phyloP scores from a whole-genome alignment of 1,140 invertebrate species.

The Drosophila virilis region DNA sequence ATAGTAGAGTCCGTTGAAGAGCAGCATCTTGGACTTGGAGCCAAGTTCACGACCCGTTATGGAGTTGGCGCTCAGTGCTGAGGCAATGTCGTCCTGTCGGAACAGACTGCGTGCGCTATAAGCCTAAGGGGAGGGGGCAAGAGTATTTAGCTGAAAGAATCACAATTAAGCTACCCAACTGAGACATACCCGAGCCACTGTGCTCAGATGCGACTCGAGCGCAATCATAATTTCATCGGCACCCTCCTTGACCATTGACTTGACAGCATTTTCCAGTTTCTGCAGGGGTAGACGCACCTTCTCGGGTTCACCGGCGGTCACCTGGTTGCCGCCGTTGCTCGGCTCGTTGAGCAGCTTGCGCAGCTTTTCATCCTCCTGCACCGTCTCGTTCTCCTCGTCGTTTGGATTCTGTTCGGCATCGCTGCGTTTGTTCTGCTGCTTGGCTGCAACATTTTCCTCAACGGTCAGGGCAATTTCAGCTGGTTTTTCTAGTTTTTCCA shows the following conservation, averaged over 20 bases:
- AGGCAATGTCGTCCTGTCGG: slow-evolving; percentile 77
- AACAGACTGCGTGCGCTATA: slow-evolving; percentile 71
- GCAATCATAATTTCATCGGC: slow-evolving; percentile 87
- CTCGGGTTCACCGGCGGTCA: slow-evolving; percentile 77
- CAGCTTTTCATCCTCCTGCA: slow-evolving; percentile 77
- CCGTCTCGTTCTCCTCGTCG: slow-evolving; percentile 84
- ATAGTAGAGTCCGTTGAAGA: slow-evolving; percentile 88
- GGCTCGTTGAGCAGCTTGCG: slow-evolving; percentile 48
- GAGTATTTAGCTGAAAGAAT: neutral
- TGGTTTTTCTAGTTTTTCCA: slow-evolving; percentile 81
- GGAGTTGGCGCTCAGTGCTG: slow-evolving; percentile 80
- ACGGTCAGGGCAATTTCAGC: slow-evolving; percentile 35
- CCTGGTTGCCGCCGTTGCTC: neutral
- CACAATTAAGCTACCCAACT: neutral
- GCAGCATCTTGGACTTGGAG: slow-evolving; percentile 85
- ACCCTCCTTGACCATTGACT: slow-evolving; percentile 84
- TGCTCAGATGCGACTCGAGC: slow-evolving; percentile 85
- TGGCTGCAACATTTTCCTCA: slow-evolving; percentile 63
- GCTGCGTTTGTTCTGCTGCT: slow-evolving; percentile 73
- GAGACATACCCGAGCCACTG: slow-evolving; percentile 66
- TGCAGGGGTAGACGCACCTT: slow-evolving; percentile 84
- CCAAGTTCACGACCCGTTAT: slow-evolving; percentile 67
- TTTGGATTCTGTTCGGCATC: slow-evolving; percentile 57
- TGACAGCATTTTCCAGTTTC: slow-evolving; percentile 85
- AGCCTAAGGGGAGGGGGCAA: slow-evolving; percentile 33